Evolutionary conservation across 2,888 invertebrate species (phyloP), one percentile per base, ranked within the genome.

Genomic region (Liodrosophila aerea): DNA sequence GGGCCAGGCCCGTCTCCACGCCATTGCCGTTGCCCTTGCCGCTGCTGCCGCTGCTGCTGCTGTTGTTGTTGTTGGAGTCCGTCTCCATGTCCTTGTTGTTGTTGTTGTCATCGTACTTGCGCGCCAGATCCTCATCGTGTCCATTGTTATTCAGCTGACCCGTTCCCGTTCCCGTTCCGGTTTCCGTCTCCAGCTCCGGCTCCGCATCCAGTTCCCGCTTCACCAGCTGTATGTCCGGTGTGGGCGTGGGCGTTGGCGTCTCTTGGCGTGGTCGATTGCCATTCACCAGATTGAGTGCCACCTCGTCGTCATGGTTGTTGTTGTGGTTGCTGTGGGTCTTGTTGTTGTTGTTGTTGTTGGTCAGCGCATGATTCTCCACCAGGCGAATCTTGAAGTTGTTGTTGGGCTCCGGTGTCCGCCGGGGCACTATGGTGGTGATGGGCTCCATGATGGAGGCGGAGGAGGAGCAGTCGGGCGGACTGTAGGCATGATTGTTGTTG

Each of bases 261-360:
- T 81, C 51, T 34, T 72, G 65, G 39, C 76, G 67, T 45, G 63
- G 64, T 31, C 66, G 71, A 51, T 61, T 75, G 29, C 71, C 76
- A 39, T 67, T 85, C 4, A 83, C 88, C 52, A 90, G 80, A 80
- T 90, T 90, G 50, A 90, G 70, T n/a, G 89, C 89, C 64, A 88
- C 81, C 52, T 86, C 85, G 45, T 88, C 89, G 30, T 88, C 85
- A 8, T 54, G 46, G 34, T 13, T 68, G 68, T 31, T 75, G 68
- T 43, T 51, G 49, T 30, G 76, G 70, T 36, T 64, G 66, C 31
- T 76, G 74, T 33, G 47, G 60, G 34, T 52, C 31, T n/a, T 66
- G 66, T 30, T 74, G 74, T 29, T 49, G 56, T 29, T 73, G 71
- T 33, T 80, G 71, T 44, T 85, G 76, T 58, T 86, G 78, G 67